Conservation (phyloP, 1,140 invertebrate genomes). For the Oryzaephilus surinamensis region DNA sequence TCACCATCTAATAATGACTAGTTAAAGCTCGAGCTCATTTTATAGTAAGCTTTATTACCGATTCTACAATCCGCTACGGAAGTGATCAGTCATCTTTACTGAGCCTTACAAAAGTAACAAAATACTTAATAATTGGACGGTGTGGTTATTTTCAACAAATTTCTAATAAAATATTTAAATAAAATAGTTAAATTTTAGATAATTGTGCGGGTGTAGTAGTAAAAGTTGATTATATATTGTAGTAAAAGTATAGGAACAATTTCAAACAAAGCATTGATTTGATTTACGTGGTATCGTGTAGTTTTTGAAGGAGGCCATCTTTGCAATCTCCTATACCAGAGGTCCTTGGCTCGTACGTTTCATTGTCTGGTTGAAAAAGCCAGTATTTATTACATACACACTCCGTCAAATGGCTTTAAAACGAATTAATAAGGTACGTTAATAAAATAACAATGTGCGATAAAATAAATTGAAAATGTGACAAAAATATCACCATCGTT, state of each 20-base stretch:
- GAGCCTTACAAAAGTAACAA: constrained; percentile 18
- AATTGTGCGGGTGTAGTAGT: constrained; percentile 5
- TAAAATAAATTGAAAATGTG: too few relatives aligned
- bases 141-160: constrained; percentile 9
- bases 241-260: constrained; percentile 10
- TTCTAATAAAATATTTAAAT: constrained; percentile 13
- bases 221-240: constrained; percentile 3
- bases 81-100: constrained; percentile 36
- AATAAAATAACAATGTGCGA: too few relatives aligned
- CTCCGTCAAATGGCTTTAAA: constrained; percentile 80
- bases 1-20: neutral
- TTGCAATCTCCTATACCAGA: constrained; percentile 52
- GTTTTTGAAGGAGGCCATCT: constrained; percentile 55
- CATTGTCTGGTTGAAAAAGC: constrained; percentile 49
- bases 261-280: constrained; percentile 26
- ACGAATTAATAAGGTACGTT: constrained; percentile 92
- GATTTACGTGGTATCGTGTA: constrained; percentile 21
- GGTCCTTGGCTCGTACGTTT: constrained; percentile 50
- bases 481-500: constrained; percentile 16
- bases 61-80: constrained; percentile 26
- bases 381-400: constrained; percentile 47
- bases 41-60: constrained; percentile 9
- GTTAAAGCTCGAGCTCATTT: neutral
- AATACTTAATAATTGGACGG: constrained; percentile 9
- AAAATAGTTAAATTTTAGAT: neutral